These are phyloP conservation scores for Steinernema carpocapsae DNA, from an alignment of 2,888 invertebrate genomes.

Conservation along the genomic window DNA sequence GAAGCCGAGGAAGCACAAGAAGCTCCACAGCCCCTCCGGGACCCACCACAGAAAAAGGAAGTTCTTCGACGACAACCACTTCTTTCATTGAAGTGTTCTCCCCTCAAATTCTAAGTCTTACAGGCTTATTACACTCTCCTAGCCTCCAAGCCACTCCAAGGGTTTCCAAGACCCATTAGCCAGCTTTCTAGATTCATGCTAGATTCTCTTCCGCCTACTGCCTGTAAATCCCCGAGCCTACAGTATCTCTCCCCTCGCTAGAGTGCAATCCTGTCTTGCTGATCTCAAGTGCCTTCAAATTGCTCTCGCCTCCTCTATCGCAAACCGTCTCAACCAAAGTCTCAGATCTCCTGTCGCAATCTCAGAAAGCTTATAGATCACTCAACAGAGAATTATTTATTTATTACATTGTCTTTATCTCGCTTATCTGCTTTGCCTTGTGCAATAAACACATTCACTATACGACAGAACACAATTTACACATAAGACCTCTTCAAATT, in stretches of 20 bases:
- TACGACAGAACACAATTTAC: no score
- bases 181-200: neutral
- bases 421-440: neutral
- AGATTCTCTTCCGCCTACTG: constrained; percentile 24
- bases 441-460: no score
- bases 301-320: no score
- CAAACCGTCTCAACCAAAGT: no score
- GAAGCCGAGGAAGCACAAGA: neutral
- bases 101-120: no score
- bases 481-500: no score
- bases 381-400: constrained; percentile 4
- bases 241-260: neutral
- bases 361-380: constrained; percentile 28
- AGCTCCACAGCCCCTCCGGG: neutral
- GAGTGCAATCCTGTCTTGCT: constrained; percentile 1
- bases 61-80: constrained; percentile 20
- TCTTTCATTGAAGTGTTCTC: neutral
- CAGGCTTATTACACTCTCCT: no score
- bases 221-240: neutral
- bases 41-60: neutral
- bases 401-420: neutral
- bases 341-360: constrained; percentile 29
- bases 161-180: no score
- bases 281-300: constrained; percentile 24
- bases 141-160: no score